Evolutionary conservation across 1,140 invertebrate species (phyloP).

Genomic region (Psilanteris sp.): DNA sequence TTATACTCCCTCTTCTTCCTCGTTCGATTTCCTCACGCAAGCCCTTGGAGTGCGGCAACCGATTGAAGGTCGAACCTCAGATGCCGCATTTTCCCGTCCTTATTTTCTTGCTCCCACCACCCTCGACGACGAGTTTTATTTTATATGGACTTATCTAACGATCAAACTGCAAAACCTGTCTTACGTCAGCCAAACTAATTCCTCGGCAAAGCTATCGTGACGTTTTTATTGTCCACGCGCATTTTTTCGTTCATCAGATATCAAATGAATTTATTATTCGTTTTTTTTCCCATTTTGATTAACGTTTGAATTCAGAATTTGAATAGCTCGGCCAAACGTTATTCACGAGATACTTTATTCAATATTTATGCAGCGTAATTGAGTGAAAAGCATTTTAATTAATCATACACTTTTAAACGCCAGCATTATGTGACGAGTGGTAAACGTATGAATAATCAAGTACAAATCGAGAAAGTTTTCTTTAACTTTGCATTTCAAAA

Average conservation of each 20-base stretch:
- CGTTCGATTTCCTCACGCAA: conserved; percentile 50
- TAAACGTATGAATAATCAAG: no score
- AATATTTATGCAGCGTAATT: no score
- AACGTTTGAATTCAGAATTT: conserved; percentile 13
- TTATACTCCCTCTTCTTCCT: conserved; percentile 14
- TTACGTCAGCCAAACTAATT: conserved; percentile 50
- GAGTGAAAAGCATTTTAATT: no score
- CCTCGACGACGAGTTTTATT: conserved; percentile 15
- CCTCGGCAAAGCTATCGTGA: conserved; percentile 19
- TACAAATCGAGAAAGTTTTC: no score
- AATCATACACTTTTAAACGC: no score
- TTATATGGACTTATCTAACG: conserved; percentile 46
- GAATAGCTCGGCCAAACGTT: no score
- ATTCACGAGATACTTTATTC: no score
- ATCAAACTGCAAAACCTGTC: conserved; percentile 55
- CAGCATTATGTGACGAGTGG: no score
- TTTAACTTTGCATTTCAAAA: no score
- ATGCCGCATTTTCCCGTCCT: conserved; percentile 54
- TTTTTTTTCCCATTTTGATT: not conserved
- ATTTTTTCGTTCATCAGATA: conserved; percentile 54
- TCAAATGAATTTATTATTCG: conserved; percentile 22
- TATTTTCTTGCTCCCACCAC: conserved; percentile 18
- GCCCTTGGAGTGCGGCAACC: conserved; percentile 41
- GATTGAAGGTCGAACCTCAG: conserved; percentile 57
- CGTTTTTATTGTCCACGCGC: conserved; percentile 44